Evolutionary conservation across 35 echinoderm and acorn worm species (phyloP).

Genomic region (Diadema setosum): DNA sequence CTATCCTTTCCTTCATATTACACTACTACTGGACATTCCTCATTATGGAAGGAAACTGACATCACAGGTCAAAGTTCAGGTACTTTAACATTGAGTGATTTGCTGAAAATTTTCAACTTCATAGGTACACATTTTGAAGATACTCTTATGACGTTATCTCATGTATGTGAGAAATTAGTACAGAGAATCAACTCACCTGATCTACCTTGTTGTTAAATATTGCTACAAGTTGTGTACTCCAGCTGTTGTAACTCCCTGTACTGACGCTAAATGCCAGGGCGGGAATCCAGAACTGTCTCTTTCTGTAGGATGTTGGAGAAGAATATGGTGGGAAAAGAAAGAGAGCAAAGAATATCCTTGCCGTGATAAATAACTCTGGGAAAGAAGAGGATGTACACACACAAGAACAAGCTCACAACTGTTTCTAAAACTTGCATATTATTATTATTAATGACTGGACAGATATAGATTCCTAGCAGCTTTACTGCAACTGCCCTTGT

Average conservation of each 20-base stretch:
- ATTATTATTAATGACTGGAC: not conserved
- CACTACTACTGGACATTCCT: not conserved
- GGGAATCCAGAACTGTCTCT: conserved; percentile 34
- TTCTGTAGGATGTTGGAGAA: not conserved
- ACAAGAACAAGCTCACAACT: not conserved
- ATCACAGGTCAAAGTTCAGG: not conserved
- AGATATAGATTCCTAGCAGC: not conserved
- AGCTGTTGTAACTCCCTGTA: conserved; percentile 27
- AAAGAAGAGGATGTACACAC: not conserved
- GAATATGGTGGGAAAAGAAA: not conserved
- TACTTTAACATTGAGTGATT: not conserved
- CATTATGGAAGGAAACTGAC: not conserved
- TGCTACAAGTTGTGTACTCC: conserved; percentile 38
- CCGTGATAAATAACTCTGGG: not conserved
- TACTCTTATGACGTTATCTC: not conserved
- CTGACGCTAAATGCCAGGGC: conserved; percentile 36
- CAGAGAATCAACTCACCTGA: not conserved
- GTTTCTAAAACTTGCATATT: not conserved
- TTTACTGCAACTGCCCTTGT: not conserved
- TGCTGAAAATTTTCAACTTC: not conserved
- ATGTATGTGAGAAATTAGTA: not conserved
- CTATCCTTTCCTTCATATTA: too few relatives aligned
- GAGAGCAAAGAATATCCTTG: not conserved
- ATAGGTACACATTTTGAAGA: not conserved
- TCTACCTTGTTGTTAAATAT: conserved; percentile 11